phyloP scores from a whole-genome alignment of 2,797 vertebrate species.

The Ispidina lecontei region DNA sequence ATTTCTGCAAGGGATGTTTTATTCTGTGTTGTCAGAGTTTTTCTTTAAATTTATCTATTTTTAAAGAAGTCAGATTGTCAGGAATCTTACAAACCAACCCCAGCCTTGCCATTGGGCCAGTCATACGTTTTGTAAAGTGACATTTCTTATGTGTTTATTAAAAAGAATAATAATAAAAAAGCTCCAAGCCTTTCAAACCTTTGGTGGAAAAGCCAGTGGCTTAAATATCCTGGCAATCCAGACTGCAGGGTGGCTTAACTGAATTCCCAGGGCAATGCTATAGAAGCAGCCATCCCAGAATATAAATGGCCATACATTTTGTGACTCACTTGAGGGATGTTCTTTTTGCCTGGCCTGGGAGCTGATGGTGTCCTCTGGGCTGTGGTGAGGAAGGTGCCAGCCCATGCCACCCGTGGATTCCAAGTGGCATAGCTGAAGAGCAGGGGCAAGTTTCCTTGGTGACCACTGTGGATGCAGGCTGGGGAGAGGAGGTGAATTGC shows the following conservation, averaged over 20 bases:
- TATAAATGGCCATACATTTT: not conserved
- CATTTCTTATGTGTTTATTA: slow-evolving; percentile 44
- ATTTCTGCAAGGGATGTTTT: slow-evolving; percentile 19
- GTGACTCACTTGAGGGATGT: not conserved
- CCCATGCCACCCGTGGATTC: not conserved
- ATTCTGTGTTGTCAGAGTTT: slow-evolving; percentile 33
- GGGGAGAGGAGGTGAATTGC: not conserved
- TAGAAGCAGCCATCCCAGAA: not conserved
- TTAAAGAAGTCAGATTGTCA: not conserved
- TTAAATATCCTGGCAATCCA: not conserved
- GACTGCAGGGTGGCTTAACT: not conserved
- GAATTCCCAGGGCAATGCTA: not conserved
- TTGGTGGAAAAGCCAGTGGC: not conserved
- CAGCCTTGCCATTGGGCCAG: slow-evolving; percentile 22
- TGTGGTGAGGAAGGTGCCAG: not conserved
- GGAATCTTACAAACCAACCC: slow-evolving; percentile 28
- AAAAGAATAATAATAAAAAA: not conserved
- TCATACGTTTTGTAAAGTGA: slow-evolving; percentile 43
- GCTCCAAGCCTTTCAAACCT: slow-evolving; percentile 3
- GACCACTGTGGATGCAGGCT: not conserved
- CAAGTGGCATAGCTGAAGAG: not conserved
- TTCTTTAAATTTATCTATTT: not conserved
- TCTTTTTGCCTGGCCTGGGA: not conserved
- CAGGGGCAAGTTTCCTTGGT: not conserved
- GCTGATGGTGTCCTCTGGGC: not conserved